These are phyloP conservation scores for Escarpia spicata DNA, from an alignment of 2,888 invertebrate species.

Conservation along the genomic window DNA sequence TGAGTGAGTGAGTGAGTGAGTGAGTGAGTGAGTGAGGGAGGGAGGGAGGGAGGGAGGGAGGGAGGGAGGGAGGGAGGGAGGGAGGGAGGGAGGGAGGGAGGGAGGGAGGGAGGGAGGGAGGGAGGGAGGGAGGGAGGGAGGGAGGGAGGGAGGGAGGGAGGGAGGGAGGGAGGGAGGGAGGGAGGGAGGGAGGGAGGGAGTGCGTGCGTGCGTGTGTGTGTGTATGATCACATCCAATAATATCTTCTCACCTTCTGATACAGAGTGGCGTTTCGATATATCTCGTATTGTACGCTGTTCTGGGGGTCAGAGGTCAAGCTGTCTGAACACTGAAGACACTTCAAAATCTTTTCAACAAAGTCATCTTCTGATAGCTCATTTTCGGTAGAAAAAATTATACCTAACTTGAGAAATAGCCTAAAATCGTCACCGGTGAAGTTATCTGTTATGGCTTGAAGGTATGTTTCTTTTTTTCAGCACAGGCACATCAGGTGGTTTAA, in stretches of 20 bases:
- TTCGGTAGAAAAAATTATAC: background rate
- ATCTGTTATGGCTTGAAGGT: background rate
- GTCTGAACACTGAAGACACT: background rate
- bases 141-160: too few species aligned
- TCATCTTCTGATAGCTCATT: background rate
- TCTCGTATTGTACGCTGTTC: background rate
- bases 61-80: too few species aligned
- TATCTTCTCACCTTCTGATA: background rate
- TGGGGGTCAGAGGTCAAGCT: background rate
- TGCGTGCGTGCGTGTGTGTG: too few species aligned
- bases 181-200: too few species aligned
- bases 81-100: too few species aligned
- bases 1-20: too few species aligned
- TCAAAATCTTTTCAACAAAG: background rate
- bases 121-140: too few species aligned
- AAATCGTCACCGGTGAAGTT: background rate
- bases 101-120: accelerated
- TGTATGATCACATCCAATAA: background rate
- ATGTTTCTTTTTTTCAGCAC: background rate
- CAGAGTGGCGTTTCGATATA: background rate
- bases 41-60: too few species aligned
- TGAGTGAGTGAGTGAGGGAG: too few species aligned
- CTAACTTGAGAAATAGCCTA: too few species aligned
- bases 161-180: accelerated
- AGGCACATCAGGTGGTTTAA: background rate